phyloP scores from a whole-genome alignment of 1,140 invertebrate genomes.

The Stratiolaelaps scimitus region DNA sequence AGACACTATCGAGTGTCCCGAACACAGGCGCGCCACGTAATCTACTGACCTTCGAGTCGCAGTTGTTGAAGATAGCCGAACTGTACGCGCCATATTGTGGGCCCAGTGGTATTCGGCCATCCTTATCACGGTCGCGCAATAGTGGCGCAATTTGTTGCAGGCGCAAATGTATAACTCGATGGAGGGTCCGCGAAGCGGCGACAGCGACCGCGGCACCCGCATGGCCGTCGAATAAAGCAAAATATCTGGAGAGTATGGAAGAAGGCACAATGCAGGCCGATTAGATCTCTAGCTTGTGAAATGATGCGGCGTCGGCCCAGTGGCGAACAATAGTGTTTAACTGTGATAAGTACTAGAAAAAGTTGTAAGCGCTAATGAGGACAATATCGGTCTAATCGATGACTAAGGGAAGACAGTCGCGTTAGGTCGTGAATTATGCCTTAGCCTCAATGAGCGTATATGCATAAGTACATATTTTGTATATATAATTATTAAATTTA shows the following conservation, averaged over 20 bases:
- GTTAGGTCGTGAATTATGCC: too few relatives aligned
- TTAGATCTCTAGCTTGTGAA: too few relatives aligned
- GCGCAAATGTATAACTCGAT: slow-evolving; percentile 60
- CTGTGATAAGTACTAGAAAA: too few relatives aligned
- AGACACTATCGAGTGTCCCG: slow-evolving; percentile 45
- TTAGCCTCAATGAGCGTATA: too few relatives aligned
- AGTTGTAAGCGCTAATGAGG: too few relatives aligned
- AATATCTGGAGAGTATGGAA: slow-evolving; percentile 52
- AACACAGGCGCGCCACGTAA: slow-evolving; percentile 20
- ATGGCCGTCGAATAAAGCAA: slow-evolving; percentile 75
- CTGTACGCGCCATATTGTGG: slow-evolving; percentile 25
- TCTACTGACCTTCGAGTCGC: slow-evolving; percentile 22
- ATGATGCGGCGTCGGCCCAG: too few relatives aligned
- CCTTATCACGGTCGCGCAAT: neutral
- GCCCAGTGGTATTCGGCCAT: slow-evolving; percentile 5
- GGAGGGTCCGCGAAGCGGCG: slow-evolving; percentile 59
- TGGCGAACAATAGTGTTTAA: too few relatives aligned
- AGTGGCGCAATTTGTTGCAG: slow-evolving; percentile 30
- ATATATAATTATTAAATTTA: too few relatives aligned
- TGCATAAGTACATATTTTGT: too few relatives aligned
- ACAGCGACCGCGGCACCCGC: slow-evolving; percentile 68
- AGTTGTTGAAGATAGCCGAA: slow-evolving; percentile 23
- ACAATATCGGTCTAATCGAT: too few relatives aligned
- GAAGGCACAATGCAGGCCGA: too few relatives aligned
- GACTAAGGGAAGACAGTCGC: too few relatives aligned